These are phyloP conservation scores for Camponotus fellah DNA, from an alignment of 2,888 invertebrate species.

Conservation along the genomic window DNA sequence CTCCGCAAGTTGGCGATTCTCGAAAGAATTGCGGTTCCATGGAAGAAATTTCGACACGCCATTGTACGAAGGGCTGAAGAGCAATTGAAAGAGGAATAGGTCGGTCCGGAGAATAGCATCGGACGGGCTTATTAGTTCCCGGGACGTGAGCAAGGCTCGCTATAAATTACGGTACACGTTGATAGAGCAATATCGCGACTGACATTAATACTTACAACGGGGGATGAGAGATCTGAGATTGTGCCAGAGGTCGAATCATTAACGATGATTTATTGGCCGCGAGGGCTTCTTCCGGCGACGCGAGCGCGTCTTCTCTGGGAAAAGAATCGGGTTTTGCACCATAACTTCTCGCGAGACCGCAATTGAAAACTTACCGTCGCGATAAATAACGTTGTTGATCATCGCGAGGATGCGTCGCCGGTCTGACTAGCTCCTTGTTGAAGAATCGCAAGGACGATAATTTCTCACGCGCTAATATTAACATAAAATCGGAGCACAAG, in stretches of 20 bases:
- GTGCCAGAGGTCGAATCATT: slow-evolving; percentile 65
- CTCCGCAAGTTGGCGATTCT: slow-evolving; percentile 32
- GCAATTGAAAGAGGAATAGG: slow-evolving; percentile 49
- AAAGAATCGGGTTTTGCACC: slow-evolving; percentile 44
- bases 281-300: slow-evolving; percentile 49
- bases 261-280: slow-evolving; percentile 66
- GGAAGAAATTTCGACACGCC: slow-evolving; percentile 44
- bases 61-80: slow-evolving; percentile 52
- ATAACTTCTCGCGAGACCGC: slow-evolving; percentile 52
- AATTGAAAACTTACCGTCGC: slow-evolving; percentile 54
- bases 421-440: neutral
- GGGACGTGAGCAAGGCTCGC: slow-evolving; percentile 36
- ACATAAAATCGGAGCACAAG: neutral
- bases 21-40: slow-evolving; percentile 48
- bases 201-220: slow-evolving; percentile 66
- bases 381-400: slow-evolving; percentile 54
- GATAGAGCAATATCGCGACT: slow-evolving; percentile 67
- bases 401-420: slow-evolving; percentile 26
- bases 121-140: slow-evolving; percentile 48
- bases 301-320: slow-evolving; percentile 40
- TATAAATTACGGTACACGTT: slow-evolving; percentile 62
- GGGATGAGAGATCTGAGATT: slow-evolving; percentile 63
- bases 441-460: slow-evolving; percentile 23
- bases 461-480: slow-evolving; percentile 36
- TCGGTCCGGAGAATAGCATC: slow-evolving; percentile 27